Conservation (phyloP, 2,888 invertebrate genomes). For the Apamea sordens region DNA sequence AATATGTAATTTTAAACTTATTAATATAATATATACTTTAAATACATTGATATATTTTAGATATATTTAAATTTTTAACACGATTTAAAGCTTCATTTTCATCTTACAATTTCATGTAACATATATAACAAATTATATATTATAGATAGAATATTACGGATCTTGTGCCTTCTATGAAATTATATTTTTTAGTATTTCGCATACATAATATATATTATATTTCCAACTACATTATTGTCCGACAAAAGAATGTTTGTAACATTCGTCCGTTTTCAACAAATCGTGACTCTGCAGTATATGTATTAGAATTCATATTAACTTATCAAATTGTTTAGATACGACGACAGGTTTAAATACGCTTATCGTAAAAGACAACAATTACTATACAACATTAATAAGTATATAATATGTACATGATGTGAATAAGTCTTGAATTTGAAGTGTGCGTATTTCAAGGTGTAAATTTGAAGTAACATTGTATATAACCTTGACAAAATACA, state of each 20-base stretch:
- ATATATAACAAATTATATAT: slow-evolving; percentile 72
- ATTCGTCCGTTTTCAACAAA: slow-evolving; percentile 73
- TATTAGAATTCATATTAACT: slow-evolving; percentile 49
- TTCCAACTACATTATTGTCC: slow-evolving; percentile 87
- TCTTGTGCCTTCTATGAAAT: slow-evolving; percentile 64
- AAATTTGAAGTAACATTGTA: slow-evolving; percentile 71
- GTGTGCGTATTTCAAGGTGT: slow-evolving; percentile 80
- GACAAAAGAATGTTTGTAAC: slow-evolving; percentile 83
- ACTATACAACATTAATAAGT: slow-evolving; percentile 81
- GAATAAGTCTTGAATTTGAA: slow-evolving; percentile 87
- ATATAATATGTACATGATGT: slow-evolving; percentile 82
- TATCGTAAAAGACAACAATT: slow-evolving; percentile 80
- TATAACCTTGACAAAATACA: slow-evolving; percentile 65
- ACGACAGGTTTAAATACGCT: slow-evolving; percentile 66
- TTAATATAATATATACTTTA: slow-evolving; percentile 61
- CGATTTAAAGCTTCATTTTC: slow-evolving; percentile 89
- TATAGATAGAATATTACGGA: slow-evolving; percentile 43
- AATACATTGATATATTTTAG: slow-evolving; percentile 67
- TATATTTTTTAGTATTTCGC: slow-evolving; percentile 48
- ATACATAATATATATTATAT: slow-evolving; percentile 57
- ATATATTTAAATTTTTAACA: slow-evolving; percentile 79
- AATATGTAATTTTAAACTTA: slow-evolving; percentile 58
- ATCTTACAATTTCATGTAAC: slow-evolving; percentile 81
- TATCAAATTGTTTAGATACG: slow-evolving; percentile 61
- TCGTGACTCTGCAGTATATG: slow-evolving; percentile 57